Base-by-base conservation (phyloP, 2,113 vertebrate species). In the Bungarus multicinctus region DNA sequence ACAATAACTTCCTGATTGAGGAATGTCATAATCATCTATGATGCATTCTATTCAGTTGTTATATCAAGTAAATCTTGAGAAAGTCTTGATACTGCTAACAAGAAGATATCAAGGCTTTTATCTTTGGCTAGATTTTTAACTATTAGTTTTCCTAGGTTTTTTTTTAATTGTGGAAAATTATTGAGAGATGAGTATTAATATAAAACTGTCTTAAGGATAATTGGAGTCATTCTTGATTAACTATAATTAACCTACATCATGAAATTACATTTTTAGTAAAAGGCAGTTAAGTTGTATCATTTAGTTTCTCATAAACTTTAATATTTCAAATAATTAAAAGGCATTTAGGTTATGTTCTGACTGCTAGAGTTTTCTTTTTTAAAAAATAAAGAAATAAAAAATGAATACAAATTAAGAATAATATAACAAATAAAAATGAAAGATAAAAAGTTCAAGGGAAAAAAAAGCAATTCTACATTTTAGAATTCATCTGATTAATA, bases 311-410 rank as follows among this genome's bases (percentile, higher is more conserved):
- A 47, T 96, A 95, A 96, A 90, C 91, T 91, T 91, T 91, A 90
- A 92, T 90, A 86, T 94, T 97, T 92, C 95, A 96, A 95, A 94
- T 98, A 97, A 97, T 97, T 97, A 95, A 93, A 94, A 96, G 96
- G 95, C 94, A 81, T 93, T 93, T 22, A 57, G 94, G 95, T 96
- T 96, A 64, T 97, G 94, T 96, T 94, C 90, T 91, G 58, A 92
- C 95, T n/a, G 90, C 85, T 81, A 25, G 86, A 69, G 5, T 69
- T 69, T 69, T n/a, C 30, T 69, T 69, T 14, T 69, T 69, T n/a
- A n/a, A n/a, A 14, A 69, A 69, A 69, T 69, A n/a, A 3, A 69
- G 27, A 69, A 12, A 64, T 64, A 64, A 69, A 57, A 69, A n/a
- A 69, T n/a, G 27, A 69, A 69, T 69, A n/a, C 11, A 69, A 14